Evolutionary conservation across 2,797 vertebrate genomes (phyloP).

Genomic region (Bradypus variegatus): DNA sequence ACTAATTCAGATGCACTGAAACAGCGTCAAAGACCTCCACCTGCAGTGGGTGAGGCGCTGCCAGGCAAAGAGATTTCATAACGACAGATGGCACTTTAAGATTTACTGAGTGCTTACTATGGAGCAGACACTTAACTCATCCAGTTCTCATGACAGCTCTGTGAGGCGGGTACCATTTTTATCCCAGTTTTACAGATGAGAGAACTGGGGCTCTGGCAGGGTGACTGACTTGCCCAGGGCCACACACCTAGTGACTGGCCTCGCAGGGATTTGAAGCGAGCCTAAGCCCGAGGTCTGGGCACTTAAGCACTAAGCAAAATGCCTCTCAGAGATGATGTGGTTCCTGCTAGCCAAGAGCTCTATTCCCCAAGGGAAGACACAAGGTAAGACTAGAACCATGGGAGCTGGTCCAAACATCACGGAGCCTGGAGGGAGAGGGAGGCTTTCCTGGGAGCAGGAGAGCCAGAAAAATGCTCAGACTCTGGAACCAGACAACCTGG

Average conservation of each 20-base stretch:
- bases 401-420: not conserved
- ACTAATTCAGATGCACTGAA: not conserved
- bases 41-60: rapidly evolving
- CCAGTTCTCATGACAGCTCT: not conserved
- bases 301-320: not conserved
- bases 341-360: not conserved
- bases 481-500: rapidly evolving
- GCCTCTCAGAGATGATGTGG: not conserved
- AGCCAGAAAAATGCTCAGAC: rapidly evolving
- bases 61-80: not conserved
- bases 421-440: not conserved
- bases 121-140: not conserved
- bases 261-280: not conserved
- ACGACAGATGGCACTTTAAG: not conserved
- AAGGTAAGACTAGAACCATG: rapidly evolving
- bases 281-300: not conserved
- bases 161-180: not conserved
- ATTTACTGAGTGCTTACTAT: not conserved
- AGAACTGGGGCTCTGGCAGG: not conserved
- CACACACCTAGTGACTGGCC: not conserved
- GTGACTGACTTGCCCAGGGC: not conserved
- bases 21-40: not conserved
- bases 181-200: not conserved
- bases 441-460: not conserved
- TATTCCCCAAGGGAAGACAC: not conserved